phyloP scores from a whole-genome alignment of 1,140 invertebrate species.

The Psilanteris sp. region DNA sequence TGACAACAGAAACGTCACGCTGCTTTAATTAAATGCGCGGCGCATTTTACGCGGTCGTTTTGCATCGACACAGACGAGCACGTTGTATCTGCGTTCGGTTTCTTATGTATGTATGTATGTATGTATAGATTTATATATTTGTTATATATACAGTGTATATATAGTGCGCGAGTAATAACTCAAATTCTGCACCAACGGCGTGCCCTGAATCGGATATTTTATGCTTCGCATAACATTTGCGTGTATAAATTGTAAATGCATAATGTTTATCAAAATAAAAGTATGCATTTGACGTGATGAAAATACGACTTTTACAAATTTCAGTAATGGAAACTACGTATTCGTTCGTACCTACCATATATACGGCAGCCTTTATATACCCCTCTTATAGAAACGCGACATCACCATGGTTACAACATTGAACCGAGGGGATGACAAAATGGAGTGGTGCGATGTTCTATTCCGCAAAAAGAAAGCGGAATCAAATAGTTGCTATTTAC shows the following conservation, averaged over 20 bases:
- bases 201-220: too few relatives aligned
- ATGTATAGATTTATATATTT: too few relatives aligned
- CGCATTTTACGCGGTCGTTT: too few relatives aligned
- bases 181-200: too few relatives aligned
- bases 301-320: constrained; percentile 54
- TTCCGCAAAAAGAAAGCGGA: constrained; percentile 58
- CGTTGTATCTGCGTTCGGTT: too few relatives aligned
- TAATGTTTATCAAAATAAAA: constrained; percentile 43
- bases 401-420: constrained; percentile 80
- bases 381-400: constrained; percentile 77
- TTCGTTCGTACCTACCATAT: constrained; percentile 65
- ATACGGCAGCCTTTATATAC: constrained; percentile 73
- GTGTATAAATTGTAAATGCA: constrained; percentile 2
- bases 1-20: constrained; percentile 53
- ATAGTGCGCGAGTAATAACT: too few relatives aligned
- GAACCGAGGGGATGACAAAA: constrained; percentile 80
- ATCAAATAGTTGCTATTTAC: too few relatives aligned
- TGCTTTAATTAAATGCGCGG: neutral
- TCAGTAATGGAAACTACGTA: constrained; percentile 65
- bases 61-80: too few relatives aligned
- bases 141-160: too few relatives aligned
- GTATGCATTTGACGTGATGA: constrained; percentile 37
- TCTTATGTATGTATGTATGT: too few relatives aligned
- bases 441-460: constrained; percentile 75
- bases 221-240: too few relatives aligned